phyloP scores from a whole-genome alignment of 2,797 vertebrate genomes.

The Myripristis murdjan region DNA sequence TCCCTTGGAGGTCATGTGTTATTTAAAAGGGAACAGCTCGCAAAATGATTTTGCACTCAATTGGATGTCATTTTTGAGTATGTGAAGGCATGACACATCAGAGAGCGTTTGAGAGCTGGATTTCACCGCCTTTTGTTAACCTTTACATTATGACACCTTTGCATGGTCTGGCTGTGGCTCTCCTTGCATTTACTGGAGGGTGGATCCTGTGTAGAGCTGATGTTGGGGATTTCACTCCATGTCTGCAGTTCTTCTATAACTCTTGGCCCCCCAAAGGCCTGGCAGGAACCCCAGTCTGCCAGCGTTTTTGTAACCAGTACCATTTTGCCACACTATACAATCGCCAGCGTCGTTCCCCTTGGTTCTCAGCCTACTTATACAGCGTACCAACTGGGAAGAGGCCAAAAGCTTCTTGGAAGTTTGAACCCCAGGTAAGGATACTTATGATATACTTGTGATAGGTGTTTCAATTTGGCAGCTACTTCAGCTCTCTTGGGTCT shows the following conservation, averaged over 20 bases:
- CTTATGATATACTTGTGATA: background rate
- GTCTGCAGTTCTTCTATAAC: conserved; percentile 74
- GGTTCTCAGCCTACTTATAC: conserved; percentile 80
- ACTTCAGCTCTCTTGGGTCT: background rate
- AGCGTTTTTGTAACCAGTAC: conserved; percentile 71
- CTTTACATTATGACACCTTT: conserved; percentile 21
- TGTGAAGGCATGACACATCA: background rate
- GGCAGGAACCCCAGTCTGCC: conserved; percentile 76
- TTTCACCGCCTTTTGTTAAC: background rate
- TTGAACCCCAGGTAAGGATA: conserved; percentile 80
- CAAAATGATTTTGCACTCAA: background rate
- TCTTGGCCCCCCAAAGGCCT: conserved; percentile 79
- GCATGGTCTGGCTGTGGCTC: background rate
- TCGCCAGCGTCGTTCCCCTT: conserved; percentile 68
- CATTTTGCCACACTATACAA: conserved; percentile 81
- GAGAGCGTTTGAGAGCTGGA: background rate
- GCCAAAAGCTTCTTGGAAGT: conserved; percentile 75
- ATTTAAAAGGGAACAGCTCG: conserved; percentile 25
- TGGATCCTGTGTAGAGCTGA: conserved; percentile 51
- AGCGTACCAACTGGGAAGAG: conserved; percentile 64
- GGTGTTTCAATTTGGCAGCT: background rate
- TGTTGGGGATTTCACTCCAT: conserved; percentile 77
- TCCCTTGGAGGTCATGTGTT: conserved; percentile 7
- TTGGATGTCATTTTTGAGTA: background rate
- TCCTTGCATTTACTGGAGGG: conserved; percentile 13